Evolutionary conservation across 2,888 invertebrate genomes (phyloP).

Genomic region (Rugalucina vietnamica): DNA sequence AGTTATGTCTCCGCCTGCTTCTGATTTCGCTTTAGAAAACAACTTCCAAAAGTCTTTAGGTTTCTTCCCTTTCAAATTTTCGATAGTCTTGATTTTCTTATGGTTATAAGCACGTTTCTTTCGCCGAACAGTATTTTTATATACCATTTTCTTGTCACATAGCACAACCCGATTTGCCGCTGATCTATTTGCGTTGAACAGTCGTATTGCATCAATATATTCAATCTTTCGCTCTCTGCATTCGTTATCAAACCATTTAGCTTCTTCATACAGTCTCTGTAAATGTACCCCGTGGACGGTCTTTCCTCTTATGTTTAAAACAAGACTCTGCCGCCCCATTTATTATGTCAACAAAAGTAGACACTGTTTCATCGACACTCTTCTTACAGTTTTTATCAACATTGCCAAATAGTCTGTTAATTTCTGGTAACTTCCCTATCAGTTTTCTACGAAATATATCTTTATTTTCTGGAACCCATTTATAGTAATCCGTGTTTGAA

Average conservation of each 20-base stretch:
- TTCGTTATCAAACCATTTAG: conserved; percentile 18
- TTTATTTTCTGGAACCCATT: not conserved
- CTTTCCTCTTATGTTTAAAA: not conserved
- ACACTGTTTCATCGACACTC: not conserved
- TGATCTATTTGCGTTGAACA: not conserved
- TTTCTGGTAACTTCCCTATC: not conserved
- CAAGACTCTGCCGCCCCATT: not conserved
- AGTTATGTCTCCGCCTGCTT: not conserved
- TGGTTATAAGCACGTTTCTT: conserved; percentile 1
- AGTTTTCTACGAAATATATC: not conserved
- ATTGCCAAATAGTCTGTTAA: not conserved
- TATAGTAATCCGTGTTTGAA: not conserved
- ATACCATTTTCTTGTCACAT: not conserved
- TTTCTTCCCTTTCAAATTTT: not conserved
- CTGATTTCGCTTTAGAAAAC: not conserved
- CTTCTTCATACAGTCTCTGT: not conserved
- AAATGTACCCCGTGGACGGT: not conserved
- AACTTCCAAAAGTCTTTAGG: not conserved
- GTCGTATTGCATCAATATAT: not conserved
- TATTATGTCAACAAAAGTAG: not conserved
- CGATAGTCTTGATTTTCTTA: not conserved
- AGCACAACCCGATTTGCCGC: not conserved
- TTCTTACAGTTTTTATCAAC: not conserved
- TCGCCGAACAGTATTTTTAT: conserved; percentile 2
- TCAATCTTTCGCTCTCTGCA: not conserved